Evolutionary conservation across 1,140 invertebrate species (phyloP), one percentile per base, ranked within the genome.

Genomic region (Drosophila mayri): DNA sequence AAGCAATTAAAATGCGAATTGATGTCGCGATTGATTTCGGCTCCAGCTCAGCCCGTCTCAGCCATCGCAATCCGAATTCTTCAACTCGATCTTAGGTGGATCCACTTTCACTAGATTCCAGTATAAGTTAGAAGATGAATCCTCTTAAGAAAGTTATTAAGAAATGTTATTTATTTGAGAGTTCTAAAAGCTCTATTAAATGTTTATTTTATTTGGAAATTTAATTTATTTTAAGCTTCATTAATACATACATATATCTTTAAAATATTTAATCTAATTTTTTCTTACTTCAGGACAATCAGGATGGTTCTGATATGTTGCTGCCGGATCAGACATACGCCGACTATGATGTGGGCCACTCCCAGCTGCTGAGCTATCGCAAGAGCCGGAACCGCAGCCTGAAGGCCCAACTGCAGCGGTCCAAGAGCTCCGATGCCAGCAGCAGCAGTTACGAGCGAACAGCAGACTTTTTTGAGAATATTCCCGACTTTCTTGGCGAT

Each of bases 271-370:
- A 25, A 25, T 25, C 25, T 0, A 25, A 25, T 4, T 25, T 25
- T 25, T 4, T 0, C 25, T 25, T 25, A 25, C 25, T 25, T 25
- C 25, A 25, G 25, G 61, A 77, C 76, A 71, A 70, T 41, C 85
- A 90, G 73, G 65, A 90, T 90, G 91, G 78, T 67, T 65, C 85
- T 92, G 90, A 78, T 86, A 95, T 95, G 95, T 93, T 95, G 81
- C 93, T 95, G 74, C 95, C 95, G 60, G 95, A 95, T 93, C 94
- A 95, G 90, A 95, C 94, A 35, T 95, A 95, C 91, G 95, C 95
- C 57, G 91, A 93, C 78, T 86, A 91, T 54, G 61, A 76, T 25
- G 75, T 86, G 64, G 73, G 70, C 57, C 73, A 71, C 50, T 68
- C 67, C 43, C 41, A 59, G 92, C 58, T 93, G 93, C 46, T 79